These are phyloP conservation scores for Phlogophora meticulosa DNA, from an alignment of 2,888 invertebrate genomes.

Conservation along the genomic window DNA sequence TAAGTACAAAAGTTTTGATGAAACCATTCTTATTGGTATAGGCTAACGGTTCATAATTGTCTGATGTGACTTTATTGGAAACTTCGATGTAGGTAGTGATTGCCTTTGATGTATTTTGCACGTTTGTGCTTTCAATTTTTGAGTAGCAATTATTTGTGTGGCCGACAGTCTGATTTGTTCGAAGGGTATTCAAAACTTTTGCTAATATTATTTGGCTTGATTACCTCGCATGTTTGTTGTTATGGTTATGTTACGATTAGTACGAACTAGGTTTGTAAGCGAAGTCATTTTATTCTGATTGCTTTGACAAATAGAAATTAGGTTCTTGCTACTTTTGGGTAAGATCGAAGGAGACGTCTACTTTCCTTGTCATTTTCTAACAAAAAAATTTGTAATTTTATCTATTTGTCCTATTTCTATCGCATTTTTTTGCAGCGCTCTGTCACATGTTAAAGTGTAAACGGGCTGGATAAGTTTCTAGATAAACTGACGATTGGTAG, in stretches of 20 bases:
- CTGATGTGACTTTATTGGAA: conserved; percentile 47
- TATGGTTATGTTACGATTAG: background rate
- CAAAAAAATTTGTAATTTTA: too few species aligned
- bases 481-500: too few species aligned
- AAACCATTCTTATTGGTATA: conserved; percentile 49
- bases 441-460: too few species aligned
- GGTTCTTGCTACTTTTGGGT: too few species aligned
- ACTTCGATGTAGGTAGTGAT: conserved; percentile 46
- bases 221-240: conserved; percentile 2
- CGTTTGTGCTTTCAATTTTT: conserved; percentile 58
- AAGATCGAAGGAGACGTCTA: too few species aligned
- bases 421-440: too few species aligned
- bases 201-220: conserved; percentile 16
- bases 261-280: conserved; percentile 9
- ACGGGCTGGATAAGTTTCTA: too few species aligned
- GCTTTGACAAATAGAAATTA: too few species aligned
- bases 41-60: conserved; percentile 54
- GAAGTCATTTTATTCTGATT: background rate
- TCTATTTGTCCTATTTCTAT: too few species aligned
- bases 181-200: conserved; percentile 9
- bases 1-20: conserved; percentile 65
- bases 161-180: conserved; percentile 17
- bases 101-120: conserved; percentile 62
- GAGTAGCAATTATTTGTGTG: conserved; percentile 54
- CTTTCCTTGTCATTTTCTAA: too few species aligned